Evolutionary conservation across 53 echinoderm and acorn worm genomes (phyloP), one percentile per base, ranked within the genome.

Genomic region (Crossaster papposus): DNA sequence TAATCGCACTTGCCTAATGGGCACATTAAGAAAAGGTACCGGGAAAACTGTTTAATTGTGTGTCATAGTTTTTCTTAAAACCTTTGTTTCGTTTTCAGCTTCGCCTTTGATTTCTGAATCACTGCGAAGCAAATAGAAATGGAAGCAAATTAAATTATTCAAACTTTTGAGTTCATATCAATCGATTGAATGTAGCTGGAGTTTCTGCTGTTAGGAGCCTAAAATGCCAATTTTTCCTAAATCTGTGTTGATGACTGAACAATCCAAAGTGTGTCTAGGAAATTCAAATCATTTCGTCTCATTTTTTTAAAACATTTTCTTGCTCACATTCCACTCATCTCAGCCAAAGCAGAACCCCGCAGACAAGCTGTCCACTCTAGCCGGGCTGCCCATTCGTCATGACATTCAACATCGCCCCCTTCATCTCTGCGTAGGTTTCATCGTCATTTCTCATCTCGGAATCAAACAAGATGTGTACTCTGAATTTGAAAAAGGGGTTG

Each of bases 321-420:
- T 28, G n/a, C 13, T 82, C 15, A 26, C 68, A 81, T 81, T 81
- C 58, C 83, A 65, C 51, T 9, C 85, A 72, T 85, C 63, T 14
- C 37, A 87, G 87, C 76, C 62, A 3, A 63, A 87, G 87, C 37
- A 72, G 77, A 64, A 77, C 12, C 28, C 75, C 22, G 54, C 72
- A 51, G 72, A 75, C 15, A 51, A 87, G 58, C 75, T 30, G 33
- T 24, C 76, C 38, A 34, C 58, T 26, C 24, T 38, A 35, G 37
- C 44, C 5, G 54, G 51, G 36, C 77, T 76, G 20, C 62, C 87
- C 24, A 75, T 77, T 63, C 77, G 10, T 77, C 77, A 75, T 55
- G 62, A 76, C 87, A 87, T 52, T 35, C 75, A 87, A 64, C 87
- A 87, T 77, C 87, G 87, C 76, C 87, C 87, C 4, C 87, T 87